Evolutionary conservation across 1,140 invertebrate genomes (phyloP).

Genomic region (Leptopilina boulardi): DNA sequence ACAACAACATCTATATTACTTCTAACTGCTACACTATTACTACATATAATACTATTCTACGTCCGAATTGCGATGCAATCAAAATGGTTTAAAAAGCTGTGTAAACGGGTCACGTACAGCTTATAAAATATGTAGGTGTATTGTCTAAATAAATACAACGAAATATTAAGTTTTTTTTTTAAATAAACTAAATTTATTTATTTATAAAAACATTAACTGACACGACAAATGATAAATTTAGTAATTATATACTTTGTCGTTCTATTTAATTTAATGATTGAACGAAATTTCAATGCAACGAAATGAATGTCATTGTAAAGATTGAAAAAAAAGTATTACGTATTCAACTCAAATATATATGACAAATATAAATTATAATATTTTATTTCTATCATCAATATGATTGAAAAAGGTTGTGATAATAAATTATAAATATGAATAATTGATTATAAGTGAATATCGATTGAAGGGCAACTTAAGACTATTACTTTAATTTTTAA

Average conservation of each 20-base stretch:
- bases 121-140: constrained; percentile 39
- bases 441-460: neutral
- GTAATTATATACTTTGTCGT: no score
- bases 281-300: no score
- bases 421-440: neutral
- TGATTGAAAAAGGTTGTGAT: neutral
- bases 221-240: no score
- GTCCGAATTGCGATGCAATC: constrained; percentile 73
- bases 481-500: neutral
- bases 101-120: constrained; percentile 47
- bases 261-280: no score
- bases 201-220: neutral
- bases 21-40: no score
- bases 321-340: no score
- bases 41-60: constrained; percentile 38
- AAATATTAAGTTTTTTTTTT: constrained; percentile 40
- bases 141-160: constrained; percentile 50
- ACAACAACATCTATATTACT: no score
- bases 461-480: neutral
- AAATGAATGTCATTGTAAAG: no score
- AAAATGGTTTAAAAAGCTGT: constrained; percentile 58
- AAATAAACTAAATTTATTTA: neutral
- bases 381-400: no score
- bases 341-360: no score
- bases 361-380: no score